A percentile compares a stretch with the other conserved stretches of the same genome.
Evolutionary conservation across 2,888 invertebrate genomes (phyloP).

Genomic region (Flexamia atlantica): DNA sequence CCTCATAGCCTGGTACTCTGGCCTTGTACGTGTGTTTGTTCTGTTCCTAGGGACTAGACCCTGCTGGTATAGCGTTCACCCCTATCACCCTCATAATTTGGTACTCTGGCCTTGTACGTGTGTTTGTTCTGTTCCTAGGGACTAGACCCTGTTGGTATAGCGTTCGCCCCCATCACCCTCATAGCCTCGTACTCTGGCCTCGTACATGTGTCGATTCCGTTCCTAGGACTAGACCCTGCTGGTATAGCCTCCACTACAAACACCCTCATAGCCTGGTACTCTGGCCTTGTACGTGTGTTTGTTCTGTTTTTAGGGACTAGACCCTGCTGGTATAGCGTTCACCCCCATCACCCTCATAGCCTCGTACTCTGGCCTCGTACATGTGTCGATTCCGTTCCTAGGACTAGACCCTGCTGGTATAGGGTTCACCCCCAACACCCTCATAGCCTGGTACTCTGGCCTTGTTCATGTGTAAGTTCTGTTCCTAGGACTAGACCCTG

Average conservation of each 20-base stretch:
- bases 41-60: constrained; percentile 12
- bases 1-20: no score
- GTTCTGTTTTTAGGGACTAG: constrained; percentile 5
- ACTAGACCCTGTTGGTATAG: neutral
- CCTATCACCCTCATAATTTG: neutral
- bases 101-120: neutral
- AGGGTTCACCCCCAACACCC: neutral
- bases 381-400: neutral
- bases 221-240: no score
- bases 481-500: constrained; percentile 16
- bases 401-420: constrained; percentile 24
- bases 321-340: constrained; percentile 15
- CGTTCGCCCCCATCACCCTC: neutral
- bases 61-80: constrained; percentile 12
- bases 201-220: neutral
- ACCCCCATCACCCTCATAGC: neutral
- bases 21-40: no score
- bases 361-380: neutral
- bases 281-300: no score
- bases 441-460: neutral
- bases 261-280: no score
- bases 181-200: neutral
- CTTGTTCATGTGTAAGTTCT: neutral
- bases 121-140: neutral
- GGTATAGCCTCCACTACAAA: no score